A percentile compares a stretch with the other conserved stretches of the same genome.
These are phyloP conservation scores for Chiloscyllium plagiosum DNA, from an alignment of 2,113 vertebrate species.

Conservation along the genomic window DNA sequence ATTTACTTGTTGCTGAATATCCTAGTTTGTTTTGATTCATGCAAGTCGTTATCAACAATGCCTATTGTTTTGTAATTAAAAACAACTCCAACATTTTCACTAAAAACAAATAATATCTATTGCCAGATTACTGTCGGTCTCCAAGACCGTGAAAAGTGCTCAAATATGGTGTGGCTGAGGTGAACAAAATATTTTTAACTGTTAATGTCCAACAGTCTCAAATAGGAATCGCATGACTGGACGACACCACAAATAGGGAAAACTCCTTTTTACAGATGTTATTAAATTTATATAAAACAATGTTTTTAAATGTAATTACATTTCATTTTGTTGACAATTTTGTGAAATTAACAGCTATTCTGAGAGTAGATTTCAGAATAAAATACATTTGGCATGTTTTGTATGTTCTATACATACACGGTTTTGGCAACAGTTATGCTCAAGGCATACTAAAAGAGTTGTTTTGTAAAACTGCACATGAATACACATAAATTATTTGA, in stretches of 20 bases:
- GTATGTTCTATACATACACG: no score
- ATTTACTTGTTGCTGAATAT: not conserved
- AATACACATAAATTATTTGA: not conserved
- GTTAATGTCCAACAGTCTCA: not conserved
- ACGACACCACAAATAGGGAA: not conserved
- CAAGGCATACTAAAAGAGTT: not conserved
- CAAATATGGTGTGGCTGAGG: not conserved
- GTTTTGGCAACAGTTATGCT: not conserved
- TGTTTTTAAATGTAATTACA: not conserved
- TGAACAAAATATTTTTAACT: not conserved
- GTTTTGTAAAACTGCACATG: conserved; percentile 10
- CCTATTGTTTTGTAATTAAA: not conserved
- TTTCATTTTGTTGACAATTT: not conserved
- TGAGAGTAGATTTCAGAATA: not conserved
- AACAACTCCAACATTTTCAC: not conserved
- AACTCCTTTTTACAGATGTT: not conserved
- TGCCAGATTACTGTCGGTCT: not conserved
- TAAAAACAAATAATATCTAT: not conserved
- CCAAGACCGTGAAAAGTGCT: not conserved
- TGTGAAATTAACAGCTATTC: not conserved
- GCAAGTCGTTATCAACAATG: conserved; percentile 42
- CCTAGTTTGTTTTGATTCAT: conserved; percentile 1
- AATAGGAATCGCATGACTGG: not conserved
- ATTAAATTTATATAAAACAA: not conserved
- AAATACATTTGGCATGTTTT: not conserved